Evolutionary conservation across 2,113 vertebrate genomes (phyloP), one percentile per base, ranked within the genome.

Genomic region (Cebidichthys violaceus): DNA sequence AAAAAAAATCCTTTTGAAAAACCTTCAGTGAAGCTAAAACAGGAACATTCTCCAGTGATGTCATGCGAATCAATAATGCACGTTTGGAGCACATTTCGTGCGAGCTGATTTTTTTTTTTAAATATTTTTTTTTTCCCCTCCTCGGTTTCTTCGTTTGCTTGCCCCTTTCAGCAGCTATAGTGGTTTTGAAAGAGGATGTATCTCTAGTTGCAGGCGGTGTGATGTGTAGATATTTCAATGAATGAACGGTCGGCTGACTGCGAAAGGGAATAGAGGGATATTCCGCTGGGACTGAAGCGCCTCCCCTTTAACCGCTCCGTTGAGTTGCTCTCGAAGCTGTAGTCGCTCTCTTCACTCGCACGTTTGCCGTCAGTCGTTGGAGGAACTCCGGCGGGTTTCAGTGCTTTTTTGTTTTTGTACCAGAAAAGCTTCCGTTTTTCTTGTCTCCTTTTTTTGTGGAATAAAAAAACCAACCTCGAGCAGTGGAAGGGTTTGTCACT

Each of bases 281-380:
- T 20, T 88, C 92, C 90, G n/a, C 64, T 20, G 91, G 91, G 91
- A 90, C 33, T 1, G 59, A 82, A 91, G 90, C 86, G 9, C 93
- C 94, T 94, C 94, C 94, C 94, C 95, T 95, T 94, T 93, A 94
- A 93, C 79, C 88, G 90, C 88, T 83, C 82, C 71, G 86, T 35
- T 85, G 90, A 89, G 84, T 90, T 90, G 84, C 65, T 91, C 86
- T 69, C 85, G 24, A 68, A 78, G 88, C 90, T 84, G 76, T 43
- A 39, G 82, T 85, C 85, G 67, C 82, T 86, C 92, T 72, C 87
- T 47, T 67, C 90, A 86, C 77, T 92, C 71, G 79, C 84, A 77
- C 86, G 17, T 79, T 91, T 79, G 72, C 86, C 60, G 29, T 82
- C 89, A 67, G 83, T 75, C 67, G 77, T 50, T 41, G 20, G 54